Percentiles rank a stretch among this genome's conserved stretches.
Conservation (phyloP, 2,113 vertebrate genomes). For the Odocoileus virginianus region DNA sequence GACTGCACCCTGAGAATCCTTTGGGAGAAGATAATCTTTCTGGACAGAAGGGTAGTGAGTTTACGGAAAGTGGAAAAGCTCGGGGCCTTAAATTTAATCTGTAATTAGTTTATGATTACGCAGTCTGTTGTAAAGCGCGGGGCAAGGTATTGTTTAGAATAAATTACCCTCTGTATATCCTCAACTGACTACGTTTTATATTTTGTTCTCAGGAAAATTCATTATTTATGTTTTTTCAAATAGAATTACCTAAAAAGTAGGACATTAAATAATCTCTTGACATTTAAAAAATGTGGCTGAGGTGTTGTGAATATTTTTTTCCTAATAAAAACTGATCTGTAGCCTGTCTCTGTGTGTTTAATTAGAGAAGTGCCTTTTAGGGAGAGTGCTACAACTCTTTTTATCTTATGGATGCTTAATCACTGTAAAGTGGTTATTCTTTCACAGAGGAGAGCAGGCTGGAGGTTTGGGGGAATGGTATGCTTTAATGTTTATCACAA, state of each 20-base stretch:
- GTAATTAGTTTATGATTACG: background rate
- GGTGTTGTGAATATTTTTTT: conserved; percentile 6
- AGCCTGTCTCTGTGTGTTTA: background rate
- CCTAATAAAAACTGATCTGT: background rate
- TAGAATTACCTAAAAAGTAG: background rate
- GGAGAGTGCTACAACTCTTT: background rate
- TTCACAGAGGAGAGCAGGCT: background rate
- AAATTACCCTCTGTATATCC: background rate
- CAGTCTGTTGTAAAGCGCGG: background rate
- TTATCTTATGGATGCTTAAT: background rate
- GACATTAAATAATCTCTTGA: background rate
- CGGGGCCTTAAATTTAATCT: background rate
- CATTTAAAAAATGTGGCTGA: background rate
- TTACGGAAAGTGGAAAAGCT: background rate
- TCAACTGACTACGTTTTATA: background rate
- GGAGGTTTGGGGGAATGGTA: no score
- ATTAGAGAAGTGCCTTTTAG: background rate
- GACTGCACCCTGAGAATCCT: background rate
- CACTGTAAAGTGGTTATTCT: background rate
- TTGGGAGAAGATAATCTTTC: conserved; percentile 9
- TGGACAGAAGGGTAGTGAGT: background rate
- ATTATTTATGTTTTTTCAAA: background rate
- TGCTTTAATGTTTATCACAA: background rate
- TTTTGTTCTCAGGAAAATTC: background rate
- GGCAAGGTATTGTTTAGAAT: background rate